These are phyloP conservation scores for Pachyseris speciosa DNA, from an alignment of 64 coral and sea anemone genomes.

Conservation along the genomic window DNA sequence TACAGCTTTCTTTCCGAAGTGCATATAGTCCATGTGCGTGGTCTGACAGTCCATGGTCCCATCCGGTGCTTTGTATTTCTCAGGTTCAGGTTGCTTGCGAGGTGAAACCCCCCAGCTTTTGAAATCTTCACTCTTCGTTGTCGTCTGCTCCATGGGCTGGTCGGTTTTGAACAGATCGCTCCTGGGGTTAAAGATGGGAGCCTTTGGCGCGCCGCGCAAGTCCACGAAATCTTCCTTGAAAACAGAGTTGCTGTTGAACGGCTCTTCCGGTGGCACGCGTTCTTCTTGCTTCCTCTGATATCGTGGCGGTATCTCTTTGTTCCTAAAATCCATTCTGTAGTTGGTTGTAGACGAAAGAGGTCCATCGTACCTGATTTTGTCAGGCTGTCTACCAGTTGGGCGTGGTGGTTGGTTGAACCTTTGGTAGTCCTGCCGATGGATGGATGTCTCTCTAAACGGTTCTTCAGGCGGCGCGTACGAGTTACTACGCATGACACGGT, in stretches of 20 bases:
- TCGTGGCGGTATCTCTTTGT: slow-evolving; percentile 76
- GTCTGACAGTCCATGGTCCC: slow-evolving; percentile 79
- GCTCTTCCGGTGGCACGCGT: slow-evolving; percentile 59
- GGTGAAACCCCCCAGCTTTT: slow-evolving; percentile 74
- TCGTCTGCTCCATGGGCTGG: slow-evolving; percentile 71
- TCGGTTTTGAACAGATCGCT: slow-evolving; percentile 89
- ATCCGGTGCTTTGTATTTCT: slow-evolving; percentile 78
- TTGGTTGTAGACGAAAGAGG: slow-evolving; percentile 42
- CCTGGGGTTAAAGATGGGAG: slow-evolving; percentile 73
- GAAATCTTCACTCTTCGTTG: slow-evolving; percentile 74
- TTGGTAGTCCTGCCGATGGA: slow-evolving; percentile 90
- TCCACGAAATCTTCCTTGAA: slow-evolving; percentile 84
- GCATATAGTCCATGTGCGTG: slow-evolving; percentile 86
- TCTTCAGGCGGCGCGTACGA: slow-evolving; percentile 76
- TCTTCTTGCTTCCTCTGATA: slow-evolving; percentile 72
- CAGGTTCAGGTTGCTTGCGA: slow-evolving; percentile 83
- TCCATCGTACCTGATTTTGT: slow-evolving; percentile 76
- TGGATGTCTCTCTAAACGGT: slow-evolving; percentile 89
- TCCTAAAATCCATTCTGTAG: slow-evolving; percentile 55
- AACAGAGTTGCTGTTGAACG: slow-evolving; percentile 91
- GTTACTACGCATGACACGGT: slow-evolving; percentile 46
- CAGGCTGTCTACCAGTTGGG: slow-evolving; percentile 87
- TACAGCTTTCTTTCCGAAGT: slow-evolving; percentile 79
- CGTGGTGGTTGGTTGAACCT: slow-evolving; percentile 90
- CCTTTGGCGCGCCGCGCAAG: slow-evolving; percentile 70